Evolutionary conservation across 1,140 invertebrate species (phyloP), one percentile per base, ranked within the genome.

Genomic region (Elymnias hypermnestra): DNA sequence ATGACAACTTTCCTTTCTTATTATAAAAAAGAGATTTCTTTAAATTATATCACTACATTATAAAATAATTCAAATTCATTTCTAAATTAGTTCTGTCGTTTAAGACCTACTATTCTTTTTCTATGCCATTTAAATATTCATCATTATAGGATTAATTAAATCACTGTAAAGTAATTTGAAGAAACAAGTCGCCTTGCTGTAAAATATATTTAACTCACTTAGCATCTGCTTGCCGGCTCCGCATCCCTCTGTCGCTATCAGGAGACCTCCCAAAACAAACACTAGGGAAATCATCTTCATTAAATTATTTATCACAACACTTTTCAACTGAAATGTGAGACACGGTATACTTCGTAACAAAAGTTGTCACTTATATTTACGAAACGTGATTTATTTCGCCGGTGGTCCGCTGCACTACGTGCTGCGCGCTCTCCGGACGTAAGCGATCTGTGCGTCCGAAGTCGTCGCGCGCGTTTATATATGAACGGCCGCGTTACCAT

Each of bases 281-380:
- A 84, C 81, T 84, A 83, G 78, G 75, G 72, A 56, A 58, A 75
- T 74, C 81, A 83, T 83, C 46, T 68, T 79, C 51, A 58, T 57
- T 47, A 64, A 66, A n/a, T 58, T 63, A 53, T 21, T 6, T 57
- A 72, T 71, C 79, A 83, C 79, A 70, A 75, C 76, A 82, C 76
- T 78, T 64, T n/a, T 58, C 45, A 74, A 81, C 72, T 73, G 60
- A 67, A 78, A 66, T 64, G 56, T 57, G 60, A 63, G 63, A 56
- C 72, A 74, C 72, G 61, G 47, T 43, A 52, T 56, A 67, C 68
- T 59, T 83, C 79, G 79, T 72, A 82, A 83, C 77, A 79, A 83
- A 77, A 75, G 65, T 53, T 37, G 39, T 56, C 66, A 82, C 79
- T 82, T 69, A 74, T 79, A 74, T 83, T 83, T 82, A 83, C 79